Evolutionary conservation across 1,140 invertebrate species (phyloP), one percentile per base, ranked within the genome.

Genomic region (Berghia stephanieae): DNA sequence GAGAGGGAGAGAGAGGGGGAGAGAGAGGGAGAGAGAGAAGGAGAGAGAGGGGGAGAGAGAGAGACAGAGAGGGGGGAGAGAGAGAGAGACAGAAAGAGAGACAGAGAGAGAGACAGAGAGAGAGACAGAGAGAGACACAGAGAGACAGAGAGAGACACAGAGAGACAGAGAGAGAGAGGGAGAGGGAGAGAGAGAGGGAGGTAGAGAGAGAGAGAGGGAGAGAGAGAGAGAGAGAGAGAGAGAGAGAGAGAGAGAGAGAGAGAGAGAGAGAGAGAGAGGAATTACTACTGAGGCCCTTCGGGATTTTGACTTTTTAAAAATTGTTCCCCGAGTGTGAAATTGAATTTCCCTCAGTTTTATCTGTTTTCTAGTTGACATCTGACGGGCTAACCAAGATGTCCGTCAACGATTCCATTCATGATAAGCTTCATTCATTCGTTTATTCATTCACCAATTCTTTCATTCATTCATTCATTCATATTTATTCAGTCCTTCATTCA

Each of bases 181-280:
- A 63, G 57, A 63, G 57, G 34, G 57, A 63, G 10, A 63, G 57
- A 63, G 10, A 63, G 57, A 63, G 10, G 34, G 57, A 63, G 10
- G 34, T 16, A 63, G 10, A 63, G 57, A 63, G 10, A 63, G 57
- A 63, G 10, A 63, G 27, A 63, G 57, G 34, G 57, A 63, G 57
- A 63, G 57, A 63, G 10, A 63, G 57, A 63, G 57, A 63, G 57
- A 63, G 27, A 63, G 57, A 63, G 57, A 63, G 57, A 63, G 57
- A 63, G 57, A 63, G 57, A 31, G 57, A 31, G 57, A 31, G 57
- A 63, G 57, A 31, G 57, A 63, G 27, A 31, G 57, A 63, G 57
- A 16, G 27, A 63, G 57, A 60, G 31, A 27, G 57, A 60, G 57
- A 27, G 24, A 27, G 57, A 18, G 57, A 8, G 57, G 57, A 27